Conservation (phyloP, 2,113 vertebrate species). For the Erpornis zantholeuca region DNA sequence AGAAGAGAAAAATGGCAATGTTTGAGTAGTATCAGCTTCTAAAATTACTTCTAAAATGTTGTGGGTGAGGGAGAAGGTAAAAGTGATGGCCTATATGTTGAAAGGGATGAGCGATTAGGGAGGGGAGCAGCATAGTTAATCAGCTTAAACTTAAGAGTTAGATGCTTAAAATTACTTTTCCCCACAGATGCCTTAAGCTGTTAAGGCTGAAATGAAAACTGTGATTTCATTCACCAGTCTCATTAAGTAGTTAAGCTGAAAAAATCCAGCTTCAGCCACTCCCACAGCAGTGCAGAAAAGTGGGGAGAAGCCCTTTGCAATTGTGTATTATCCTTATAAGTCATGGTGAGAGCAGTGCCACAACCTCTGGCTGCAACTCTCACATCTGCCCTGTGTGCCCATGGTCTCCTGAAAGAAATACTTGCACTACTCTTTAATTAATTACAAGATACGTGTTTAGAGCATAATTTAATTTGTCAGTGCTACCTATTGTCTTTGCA, state of each 20-base stretch:
- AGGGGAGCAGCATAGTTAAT: neutral
- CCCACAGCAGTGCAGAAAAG: neutral
- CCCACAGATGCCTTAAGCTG: neutral
- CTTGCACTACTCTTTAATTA: neutral
- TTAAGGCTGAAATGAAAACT: conserved; percentile 33
- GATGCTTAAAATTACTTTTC: conserved; percentile 12
- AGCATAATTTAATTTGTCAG: neutral
- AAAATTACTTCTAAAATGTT: neutral
- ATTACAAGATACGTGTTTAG: neutral
- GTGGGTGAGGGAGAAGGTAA: neutral
- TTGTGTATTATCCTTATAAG: neutral
- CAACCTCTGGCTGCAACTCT: neutral
- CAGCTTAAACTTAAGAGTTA: neutral
- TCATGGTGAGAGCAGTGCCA: neutral
- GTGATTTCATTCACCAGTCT: conserved; percentile 5
- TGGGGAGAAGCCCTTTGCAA: neutral
- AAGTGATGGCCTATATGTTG: neutral
- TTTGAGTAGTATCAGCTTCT: neutral
- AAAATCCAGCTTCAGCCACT: neutral
- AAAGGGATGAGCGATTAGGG: neutral
- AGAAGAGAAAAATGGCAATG: neutral
- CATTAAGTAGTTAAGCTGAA: neutral
- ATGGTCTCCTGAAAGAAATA: neutral
- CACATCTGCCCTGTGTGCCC: neutral
- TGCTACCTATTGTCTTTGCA: neutral